phyloP scores from a whole-genome alignment of 1,140 invertebrate genomes.

The Rhizoglyphus robini region DNA sequence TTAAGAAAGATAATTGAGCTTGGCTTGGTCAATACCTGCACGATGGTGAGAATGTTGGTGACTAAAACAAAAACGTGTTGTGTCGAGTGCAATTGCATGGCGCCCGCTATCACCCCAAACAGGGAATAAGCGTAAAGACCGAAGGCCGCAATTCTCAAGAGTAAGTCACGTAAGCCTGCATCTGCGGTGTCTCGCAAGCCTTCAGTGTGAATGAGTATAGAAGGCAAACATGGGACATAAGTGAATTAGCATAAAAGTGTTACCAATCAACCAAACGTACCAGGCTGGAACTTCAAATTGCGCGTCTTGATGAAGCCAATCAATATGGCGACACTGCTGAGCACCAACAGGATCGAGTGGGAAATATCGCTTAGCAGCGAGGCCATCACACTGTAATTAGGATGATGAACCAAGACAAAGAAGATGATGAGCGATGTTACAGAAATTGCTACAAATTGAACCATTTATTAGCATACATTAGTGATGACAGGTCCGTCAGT shows the following conservation, averaged over 20 bases:
- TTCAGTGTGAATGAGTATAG: background rate
- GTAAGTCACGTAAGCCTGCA: conserved; percentile 58
- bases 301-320: conserved; percentile 71
- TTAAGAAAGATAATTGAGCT: background rate
- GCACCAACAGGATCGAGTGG: conserved; percentile 67
- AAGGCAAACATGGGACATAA: background rate
- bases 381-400: conserved; percentile 42
- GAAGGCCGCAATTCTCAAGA: conserved; percentile 75
- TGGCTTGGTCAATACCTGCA: conserved; percentile 44
- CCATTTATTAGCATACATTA: background rate
- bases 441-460: conserved; percentile 54
- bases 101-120: conserved; percentile 80
- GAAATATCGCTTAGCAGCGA: conserved; percentile 79
- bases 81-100: conserved; percentile 51
- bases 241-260: background rate
- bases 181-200: conserved; percentile 23
- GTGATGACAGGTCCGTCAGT: background rate
- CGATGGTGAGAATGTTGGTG: conserved; percentile 65
- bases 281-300: conserved; percentile 37
- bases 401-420: conserved; percentile 67
- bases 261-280: conserved; percentile 3
- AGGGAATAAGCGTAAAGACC: conserved; percentile 81
- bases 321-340: conserved; percentile 73
- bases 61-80: conserved; percentile 77
- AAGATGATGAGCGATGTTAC: conserved; percentile 83